These are phyloP conservation scores for Lithosia quadra DNA, from an alignment of 2,888 invertebrate species.

Conservation along the genomic window DNA sequence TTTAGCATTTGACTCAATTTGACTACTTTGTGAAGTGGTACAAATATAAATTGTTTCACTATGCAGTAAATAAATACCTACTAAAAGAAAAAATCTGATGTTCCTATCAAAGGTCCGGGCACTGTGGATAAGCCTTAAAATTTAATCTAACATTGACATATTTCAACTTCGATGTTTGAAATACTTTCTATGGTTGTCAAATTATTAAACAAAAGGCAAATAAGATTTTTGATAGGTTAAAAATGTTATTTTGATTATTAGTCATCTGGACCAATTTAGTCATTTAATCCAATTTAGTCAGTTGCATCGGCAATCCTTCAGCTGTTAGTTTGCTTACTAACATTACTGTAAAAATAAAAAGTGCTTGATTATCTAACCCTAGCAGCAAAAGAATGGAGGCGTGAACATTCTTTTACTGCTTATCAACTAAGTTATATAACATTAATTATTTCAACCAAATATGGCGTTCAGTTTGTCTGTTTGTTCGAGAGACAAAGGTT, in stretches of 20 bases:
- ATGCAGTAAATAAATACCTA: neutral
- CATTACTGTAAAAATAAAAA: neutral
- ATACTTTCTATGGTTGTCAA: too few species aligned
- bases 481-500: too few species aligned
- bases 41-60: neutral
- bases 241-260: neutral
- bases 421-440: neutral
- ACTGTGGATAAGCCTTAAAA: neutral
- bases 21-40: neutral
- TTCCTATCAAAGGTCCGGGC: neutral
- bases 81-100: neutral
- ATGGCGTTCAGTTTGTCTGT: neutral
- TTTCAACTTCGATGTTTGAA: neutral
- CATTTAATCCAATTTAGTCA: neutral
- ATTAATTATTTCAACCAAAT: neutral
- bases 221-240: neutral
- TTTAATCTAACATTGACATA: neutral
- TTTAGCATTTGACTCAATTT: too few species aligned
- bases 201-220: neutral
- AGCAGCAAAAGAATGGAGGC: neutral
- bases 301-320: neutral
- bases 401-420: neutral
- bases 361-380: neutral
- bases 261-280: neutral
- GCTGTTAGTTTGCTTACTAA: constrained; percentile 1